Base-by-base conservation (phyloP, 2,888 invertebrate species). In the Pheosia gnoma region DNA sequence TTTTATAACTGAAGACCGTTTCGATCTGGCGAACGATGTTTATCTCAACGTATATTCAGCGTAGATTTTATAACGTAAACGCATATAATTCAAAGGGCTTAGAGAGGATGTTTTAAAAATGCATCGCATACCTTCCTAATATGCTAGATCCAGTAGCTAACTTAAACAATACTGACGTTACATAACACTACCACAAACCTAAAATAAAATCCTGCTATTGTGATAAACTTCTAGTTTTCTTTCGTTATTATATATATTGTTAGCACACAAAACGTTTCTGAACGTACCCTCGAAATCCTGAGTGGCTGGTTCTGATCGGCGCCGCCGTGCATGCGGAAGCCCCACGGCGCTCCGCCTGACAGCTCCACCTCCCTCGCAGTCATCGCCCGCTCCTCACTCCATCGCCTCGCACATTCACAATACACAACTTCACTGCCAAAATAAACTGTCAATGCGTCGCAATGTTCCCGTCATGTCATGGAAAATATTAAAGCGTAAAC, bases 241-340 rank as follows among this genome's bases (percentile, higher is more conserved):
- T n/a, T n/a, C n/a, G n/a, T n/a, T n/a, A n/a, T n/a, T n/a, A n/a
- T n/a, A n/a, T n/a, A n/a, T n/a, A n/a, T 25, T 25, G 51, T 51
- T 51, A 25, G 13, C 51, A 53, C 25, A 37, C 9, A 54, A 25
- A 25, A 38, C n/a, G 54, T n/a, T 54, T 54, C 38, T 10, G 10
- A 54, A 94, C 96, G 94, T 91, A 97, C 97, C 95, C 96, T 95
- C 60, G 96, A 96, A 88, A 98, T 96, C 86, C 96, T 95, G 66
- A 97, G 94, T 65, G 96, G 96, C 87, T 96, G 96, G 83, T 96
- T 95, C 78, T 95, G 95, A 90, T 97, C 97, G 79, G 94, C 95
- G 70, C 97, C 97, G 71, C 97, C 97, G 88, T 97, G 96, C 96
- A 97, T 96, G 73, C 97, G 96, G 93, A 98, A 97, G 81, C 97